These are phyloP conservation scores for Diarsia rubi DNA, from an alignment of 2,888 invertebrate genomes.

Conservation along the genomic window DNA sequence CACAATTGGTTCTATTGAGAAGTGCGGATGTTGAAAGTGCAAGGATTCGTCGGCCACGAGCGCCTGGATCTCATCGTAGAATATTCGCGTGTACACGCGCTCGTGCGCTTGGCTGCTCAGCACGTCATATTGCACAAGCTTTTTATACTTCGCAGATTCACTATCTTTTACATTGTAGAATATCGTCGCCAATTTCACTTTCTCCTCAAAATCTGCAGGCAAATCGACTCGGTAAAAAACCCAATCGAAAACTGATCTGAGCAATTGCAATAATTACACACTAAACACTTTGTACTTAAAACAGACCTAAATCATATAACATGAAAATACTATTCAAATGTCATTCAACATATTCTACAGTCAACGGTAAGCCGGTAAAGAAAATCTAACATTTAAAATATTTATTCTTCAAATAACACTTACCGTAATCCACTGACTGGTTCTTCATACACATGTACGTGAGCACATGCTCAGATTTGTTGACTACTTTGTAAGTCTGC, in stretches of 20 bases:
- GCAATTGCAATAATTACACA: background rate
- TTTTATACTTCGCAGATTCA: slow-evolving; percentile 80
- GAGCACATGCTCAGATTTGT: slow-evolving; percentile 89
- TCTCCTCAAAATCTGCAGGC: slow-evolving; percentile 84
- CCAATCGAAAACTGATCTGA: background rate
- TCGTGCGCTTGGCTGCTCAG: slow-evolving; percentile 84
- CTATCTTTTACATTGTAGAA: slow-evolving; percentile 81
- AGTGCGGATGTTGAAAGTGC: slow-evolving; percentile 83
- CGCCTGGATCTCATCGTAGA: slow-evolving; percentile 85
- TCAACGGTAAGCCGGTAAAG: background rate
- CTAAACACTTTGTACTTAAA: background rate
- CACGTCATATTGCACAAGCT: slow-evolving; percentile 84
- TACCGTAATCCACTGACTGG: slow-evolving; percentile 82
- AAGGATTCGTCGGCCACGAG: slow-evolving; percentile 84
- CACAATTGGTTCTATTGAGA: slow-evolving; percentile 90
- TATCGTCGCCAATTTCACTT: slow-evolving; percentile 82
- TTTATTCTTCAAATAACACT: slow-evolving; percentile 10
- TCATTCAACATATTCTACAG: background rate
- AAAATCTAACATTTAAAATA: background rate
- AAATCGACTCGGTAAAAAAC: background rate
- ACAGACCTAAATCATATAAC: background rate
- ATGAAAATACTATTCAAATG: background rate
- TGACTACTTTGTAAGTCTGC: slow-evolving; percentile 87
- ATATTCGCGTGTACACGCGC: slow-evolving; percentile 86
- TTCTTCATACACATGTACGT: slow-evolving; percentile 91